Percentiles rank a stretch among this genome's conserved stretches.
These are phyloP conservation scores for Pipistrellus pygmaeus DNA, from an alignment of 2,797 vertebrate species.

Conservation along the genomic window DNA sequence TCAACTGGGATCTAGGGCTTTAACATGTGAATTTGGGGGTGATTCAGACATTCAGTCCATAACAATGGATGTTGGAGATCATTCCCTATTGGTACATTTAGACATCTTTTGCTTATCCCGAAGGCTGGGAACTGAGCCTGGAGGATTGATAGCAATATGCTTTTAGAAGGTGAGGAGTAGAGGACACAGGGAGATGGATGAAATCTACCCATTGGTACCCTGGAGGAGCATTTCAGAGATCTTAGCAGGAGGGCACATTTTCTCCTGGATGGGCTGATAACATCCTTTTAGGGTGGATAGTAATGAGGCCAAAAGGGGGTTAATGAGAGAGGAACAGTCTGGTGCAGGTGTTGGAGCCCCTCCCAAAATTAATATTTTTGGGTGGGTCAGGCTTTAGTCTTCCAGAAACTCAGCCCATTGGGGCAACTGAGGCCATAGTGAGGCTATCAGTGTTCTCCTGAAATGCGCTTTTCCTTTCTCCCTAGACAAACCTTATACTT, in stretches of 20 bases:
- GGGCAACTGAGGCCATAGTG: background rate
- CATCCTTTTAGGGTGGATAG: rapidly evolving
- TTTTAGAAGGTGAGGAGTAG: background rate
- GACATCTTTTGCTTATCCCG: background rate
- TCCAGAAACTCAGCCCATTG: background rate
- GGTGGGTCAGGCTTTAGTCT: background rate
- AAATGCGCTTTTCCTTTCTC: background rate
- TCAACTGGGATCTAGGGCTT: background rate
- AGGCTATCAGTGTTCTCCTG: background rate
- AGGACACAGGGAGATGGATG: background rate
- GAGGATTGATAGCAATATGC: background rate
- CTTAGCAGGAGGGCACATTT: background rate
- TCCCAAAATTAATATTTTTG: background rate
- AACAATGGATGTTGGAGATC: background rate
- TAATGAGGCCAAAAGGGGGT: background rate
- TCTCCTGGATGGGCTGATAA: background rate
- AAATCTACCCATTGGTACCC: background rate
- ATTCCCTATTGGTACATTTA: background rate
- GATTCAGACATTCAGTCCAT: background rate
- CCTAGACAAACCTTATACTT: background rate
- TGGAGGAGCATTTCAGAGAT: background rate
- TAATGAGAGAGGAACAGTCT: background rate
- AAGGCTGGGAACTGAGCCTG: background rate
- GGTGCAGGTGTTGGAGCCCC: background rate
- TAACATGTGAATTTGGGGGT: background rate